These are phyloP conservation scores for Rissa tridactyla DNA, from an alignment of 2,113 vertebrate species.

Conservation along the genomic window DNA sequence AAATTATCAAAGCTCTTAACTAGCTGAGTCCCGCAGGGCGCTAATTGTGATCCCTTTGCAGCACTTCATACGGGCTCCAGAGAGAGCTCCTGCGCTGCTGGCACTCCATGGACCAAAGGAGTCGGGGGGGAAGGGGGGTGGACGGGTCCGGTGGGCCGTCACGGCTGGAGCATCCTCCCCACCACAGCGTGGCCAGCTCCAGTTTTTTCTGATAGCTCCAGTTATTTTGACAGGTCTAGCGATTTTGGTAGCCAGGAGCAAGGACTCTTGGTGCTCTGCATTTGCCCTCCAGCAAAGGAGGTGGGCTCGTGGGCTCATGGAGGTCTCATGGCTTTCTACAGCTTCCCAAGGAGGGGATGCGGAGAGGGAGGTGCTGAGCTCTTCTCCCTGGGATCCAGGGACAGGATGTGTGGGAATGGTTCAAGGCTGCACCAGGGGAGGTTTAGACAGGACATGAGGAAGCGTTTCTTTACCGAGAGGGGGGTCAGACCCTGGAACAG, in stretches of 20 bases:
- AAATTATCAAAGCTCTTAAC: background rate
- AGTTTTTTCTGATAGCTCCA: background rate
- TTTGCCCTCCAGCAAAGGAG: background rate
- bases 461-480: background rate
- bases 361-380: background rate
- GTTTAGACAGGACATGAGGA: background rate
- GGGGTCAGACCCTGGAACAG: background rate
- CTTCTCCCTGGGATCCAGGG: background rate
- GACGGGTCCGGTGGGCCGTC: background rate
- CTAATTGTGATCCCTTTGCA: background rate
- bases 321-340: background rate
- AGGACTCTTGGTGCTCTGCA: background rate
- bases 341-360: background rate
- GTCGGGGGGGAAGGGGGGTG: too few relatives aligned
- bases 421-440: background rate
- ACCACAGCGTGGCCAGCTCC: background rate
- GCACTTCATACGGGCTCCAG: background rate
- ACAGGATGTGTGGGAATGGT: accelerated
- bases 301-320: background rate
- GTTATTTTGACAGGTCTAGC: background rate
- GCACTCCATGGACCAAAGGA: background rate
- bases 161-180: background rate
- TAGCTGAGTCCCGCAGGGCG: background rate
- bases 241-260: background rate
- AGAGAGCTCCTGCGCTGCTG: background rate